These are phyloP conservation scores for Callopanchax toddi DNA, from an alignment of 2,113 vertebrate genomes.

Conservation along the genomic window DNA sequence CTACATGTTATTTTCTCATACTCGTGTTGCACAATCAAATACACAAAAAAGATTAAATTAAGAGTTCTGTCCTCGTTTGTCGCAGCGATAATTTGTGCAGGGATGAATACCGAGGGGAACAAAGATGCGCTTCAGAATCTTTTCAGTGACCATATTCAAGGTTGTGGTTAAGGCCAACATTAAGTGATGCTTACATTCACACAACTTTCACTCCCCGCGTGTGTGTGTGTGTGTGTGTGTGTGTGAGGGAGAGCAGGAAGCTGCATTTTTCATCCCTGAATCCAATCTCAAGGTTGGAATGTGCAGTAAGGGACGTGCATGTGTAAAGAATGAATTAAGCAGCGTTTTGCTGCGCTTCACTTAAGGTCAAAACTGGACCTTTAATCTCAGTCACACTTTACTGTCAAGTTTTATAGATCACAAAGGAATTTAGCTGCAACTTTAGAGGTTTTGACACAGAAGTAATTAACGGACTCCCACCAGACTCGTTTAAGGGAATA, in stretches of 20 bases:
- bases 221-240: slow-evolving; percentile 6
- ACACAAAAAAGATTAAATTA: slow-evolving; percentile 8
- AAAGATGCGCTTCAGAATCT: slow-evolving; percentile 40
- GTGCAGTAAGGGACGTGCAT: slow-evolving; percentile 23
- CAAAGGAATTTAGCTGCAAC: slow-evolving; percentile 31
- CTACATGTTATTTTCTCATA: slow-evolving; percentile 1
- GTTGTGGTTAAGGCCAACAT: slow-evolving; percentile 37
- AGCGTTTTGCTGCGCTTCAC: slow-evolving; percentile 40
- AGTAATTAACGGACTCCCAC: slow-evolving; percentile 24
- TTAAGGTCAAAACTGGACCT: slow-evolving; percentile 48
- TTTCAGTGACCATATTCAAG: slow-evolving; percentile 54
- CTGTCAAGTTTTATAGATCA: slow-evolving; percentile 26
- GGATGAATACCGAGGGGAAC: slow-evolving; percentile 31
- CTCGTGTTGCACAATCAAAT: slow-evolving; percentile 6
- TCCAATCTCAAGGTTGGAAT: slow-evolving; percentile 65
- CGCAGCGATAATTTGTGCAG: neutral
- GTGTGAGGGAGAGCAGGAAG: neutral
- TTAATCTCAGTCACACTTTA: slow-evolving; percentile 44
- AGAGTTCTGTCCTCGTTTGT: slow-evolving; percentile 21
- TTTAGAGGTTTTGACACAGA: slow-evolving; percentile 28
- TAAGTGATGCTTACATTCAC: slow-evolving; percentile 47
- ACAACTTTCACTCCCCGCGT: slow-evolving; percentile 9
- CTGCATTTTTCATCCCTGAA: slow-evolving; percentile 39
- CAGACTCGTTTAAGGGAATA: neutral
- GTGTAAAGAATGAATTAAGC: slow-evolving; percentile 62